A percentile compares a stretch with the other conserved stretches of the same genome.
Conservation (phyloP, 2,888 invertebrate genomes). For the Lasioglossum pauxillum region DNA sequence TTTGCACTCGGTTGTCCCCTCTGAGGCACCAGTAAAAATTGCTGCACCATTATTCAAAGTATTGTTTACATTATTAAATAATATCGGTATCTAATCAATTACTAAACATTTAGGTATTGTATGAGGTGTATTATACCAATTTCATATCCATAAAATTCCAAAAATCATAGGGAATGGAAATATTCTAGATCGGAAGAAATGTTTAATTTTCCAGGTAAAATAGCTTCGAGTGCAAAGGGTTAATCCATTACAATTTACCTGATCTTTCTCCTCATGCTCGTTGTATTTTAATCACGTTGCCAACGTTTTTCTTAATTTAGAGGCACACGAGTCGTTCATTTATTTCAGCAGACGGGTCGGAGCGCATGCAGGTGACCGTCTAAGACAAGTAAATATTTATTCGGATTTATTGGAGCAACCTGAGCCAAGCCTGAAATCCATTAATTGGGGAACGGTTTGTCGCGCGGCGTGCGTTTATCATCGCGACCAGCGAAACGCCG, state of each 20-base stretch:
- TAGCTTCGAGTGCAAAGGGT: no score
- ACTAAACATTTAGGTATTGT: no score
- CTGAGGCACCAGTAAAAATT: no score
- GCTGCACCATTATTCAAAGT: no score
- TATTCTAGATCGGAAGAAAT: no score
- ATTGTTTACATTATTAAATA: no score
- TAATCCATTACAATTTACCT: not conserved
- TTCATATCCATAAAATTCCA: no score
- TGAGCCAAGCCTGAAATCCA: conserved; percentile 80
- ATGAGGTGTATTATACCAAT: no score
- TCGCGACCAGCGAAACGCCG: conserved; percentile 69
- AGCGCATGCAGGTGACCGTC: not conserved
- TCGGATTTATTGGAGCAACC: not conserved
- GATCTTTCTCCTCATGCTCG: not conserved
- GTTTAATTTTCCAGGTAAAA: no score
- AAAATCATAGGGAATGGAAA: no score
- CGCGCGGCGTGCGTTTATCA: conserved; percentile 74
- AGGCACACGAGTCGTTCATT: not conserved
- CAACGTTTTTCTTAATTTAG: not conserved
- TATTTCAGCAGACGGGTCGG: not conserved
- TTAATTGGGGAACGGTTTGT: conserved; percentile 82
- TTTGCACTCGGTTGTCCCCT: no score
- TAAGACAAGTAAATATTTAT: not conserved
- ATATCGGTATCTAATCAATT: no score
- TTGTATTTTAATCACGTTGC: not conserved